phyloP scores from a whole-genome alignment of 2,113 vertebrate species.

The Neogobius melanostomus region DNA sequence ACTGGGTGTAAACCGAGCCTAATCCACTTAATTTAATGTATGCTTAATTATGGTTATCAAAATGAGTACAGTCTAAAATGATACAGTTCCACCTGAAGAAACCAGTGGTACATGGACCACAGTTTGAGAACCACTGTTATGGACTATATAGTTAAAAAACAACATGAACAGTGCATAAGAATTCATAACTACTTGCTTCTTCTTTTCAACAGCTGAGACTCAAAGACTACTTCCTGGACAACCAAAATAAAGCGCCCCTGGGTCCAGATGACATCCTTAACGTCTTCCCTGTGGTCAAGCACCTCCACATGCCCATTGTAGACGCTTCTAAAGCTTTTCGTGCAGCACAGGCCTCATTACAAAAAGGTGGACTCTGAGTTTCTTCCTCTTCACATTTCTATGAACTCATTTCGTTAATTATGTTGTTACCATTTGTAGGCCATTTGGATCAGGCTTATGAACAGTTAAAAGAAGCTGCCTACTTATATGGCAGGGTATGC shows the following conservation, averaged over 20 bases:
- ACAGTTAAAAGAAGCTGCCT: slow-evolving; percentile 76
- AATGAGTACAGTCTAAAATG: no score
- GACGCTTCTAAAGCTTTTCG: slow-evolving; percentile 68
- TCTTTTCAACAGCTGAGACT: slow-evolving; percentile 73
- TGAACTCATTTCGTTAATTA: neutral
- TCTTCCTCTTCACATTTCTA: neutral
- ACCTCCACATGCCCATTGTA: slow-evolving; percentile 64
- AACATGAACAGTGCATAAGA: neutral
- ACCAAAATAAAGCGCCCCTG: slow-evolving; percentile 78
- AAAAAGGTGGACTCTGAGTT: slow-evolving; percentile 72
- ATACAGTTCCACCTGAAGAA: no score
- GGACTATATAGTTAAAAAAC: neutral
- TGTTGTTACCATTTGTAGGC: slow-evolving; percentile 59
- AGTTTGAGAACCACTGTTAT: no score
- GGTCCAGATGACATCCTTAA: slow-evolving; percentile 81
- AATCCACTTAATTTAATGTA: no score
- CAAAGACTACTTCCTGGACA: slow-evolving; percentile 79
- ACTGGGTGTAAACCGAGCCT: no score
- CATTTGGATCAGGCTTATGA: slow-evolving; percentile 76
- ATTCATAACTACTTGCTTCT: neutral
- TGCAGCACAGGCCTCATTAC: slow-evolving; percentile 70
- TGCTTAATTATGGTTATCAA: no score
- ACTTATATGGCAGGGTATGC: slow-evolving; percentile 77
- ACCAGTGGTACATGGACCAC: no score
- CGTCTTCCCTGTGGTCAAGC: slow-evolving; percentile 81